Evolutionary conservation across 2,888 invertebrate species (phyloP).

Genomic region (Lottia gigantea): DNA sequence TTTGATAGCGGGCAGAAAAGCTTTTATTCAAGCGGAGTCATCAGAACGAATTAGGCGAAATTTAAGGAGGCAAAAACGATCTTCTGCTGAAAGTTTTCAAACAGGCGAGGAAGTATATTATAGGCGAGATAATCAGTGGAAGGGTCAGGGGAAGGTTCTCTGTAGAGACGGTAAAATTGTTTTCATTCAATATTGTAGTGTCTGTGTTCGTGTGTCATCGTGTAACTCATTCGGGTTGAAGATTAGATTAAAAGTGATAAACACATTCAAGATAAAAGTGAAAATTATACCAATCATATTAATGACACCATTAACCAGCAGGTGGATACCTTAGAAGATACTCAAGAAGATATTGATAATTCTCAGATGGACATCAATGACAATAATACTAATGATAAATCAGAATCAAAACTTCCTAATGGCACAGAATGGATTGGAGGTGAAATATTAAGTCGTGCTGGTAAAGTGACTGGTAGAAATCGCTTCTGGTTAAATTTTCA

Average conservation of each 20-base stretch:
- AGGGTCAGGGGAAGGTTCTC: slow-evolving; percentile 34
- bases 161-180: slow-evolving; percentile 32
- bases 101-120: slow-evolving; percentile 25
- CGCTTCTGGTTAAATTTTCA: background rate
- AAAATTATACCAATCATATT: background rate
- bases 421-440: too few species aligned
- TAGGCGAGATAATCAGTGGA: slow-evolving; percentile 24
- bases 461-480: background rate
- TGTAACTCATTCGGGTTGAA: slow-evolving; percentile 21
- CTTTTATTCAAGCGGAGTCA: slow-evolving; percentile 26
- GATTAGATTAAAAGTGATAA: slow-evolving; percentile 8
- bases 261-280: too few species aligned
- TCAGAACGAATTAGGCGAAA: slow-evolving; percentile 28
- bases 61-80: slow-evolving; percentile 24
- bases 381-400: background rate
- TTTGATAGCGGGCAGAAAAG: slow-evolving; percentile 25
- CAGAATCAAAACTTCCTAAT: background rate
- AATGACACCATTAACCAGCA: background rate
- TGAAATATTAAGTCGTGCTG: background rate
- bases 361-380: too few species aligned
- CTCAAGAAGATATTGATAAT: too few species aligned
- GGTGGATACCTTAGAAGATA: too few species aligned
- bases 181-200: slow-evolving; percentile 29
- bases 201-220: slow-evolving; percentile 26
- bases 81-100: slow-evolving; percentile 19